Conservation (phyloP, 1,140 invertebrate genomes). For the Apis laboriosa region DNA sequence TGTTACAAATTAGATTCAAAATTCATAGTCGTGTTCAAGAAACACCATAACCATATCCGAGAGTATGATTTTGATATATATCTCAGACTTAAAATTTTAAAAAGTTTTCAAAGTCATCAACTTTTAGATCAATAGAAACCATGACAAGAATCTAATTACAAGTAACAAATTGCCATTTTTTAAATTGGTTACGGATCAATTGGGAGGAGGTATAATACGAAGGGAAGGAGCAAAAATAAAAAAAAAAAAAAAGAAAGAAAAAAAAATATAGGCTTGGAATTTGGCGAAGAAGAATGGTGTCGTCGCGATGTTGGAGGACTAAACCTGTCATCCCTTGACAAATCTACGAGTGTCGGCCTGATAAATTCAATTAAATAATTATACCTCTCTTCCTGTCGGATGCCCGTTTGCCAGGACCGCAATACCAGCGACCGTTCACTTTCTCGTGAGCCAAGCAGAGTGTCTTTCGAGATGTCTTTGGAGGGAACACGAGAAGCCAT, state of each 20-base stretch:
- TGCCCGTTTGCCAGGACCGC: not conserved
- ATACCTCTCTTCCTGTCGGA: slow-evolving; percentile 50
- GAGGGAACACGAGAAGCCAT: slow-evolving; percentile 59
- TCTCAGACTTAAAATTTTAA: not conserved
- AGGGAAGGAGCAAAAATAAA: not conserved
- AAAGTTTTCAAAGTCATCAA: no score
- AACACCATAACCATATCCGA: no score
- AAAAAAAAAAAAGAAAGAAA: slow-evolving; percentile 24
- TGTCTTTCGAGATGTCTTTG: slow-evolving; percentile 28
- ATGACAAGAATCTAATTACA: slow-evolving; percentile 28
- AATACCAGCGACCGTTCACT: not conserved
- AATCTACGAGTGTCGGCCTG: slow-evolving; percentile 67
- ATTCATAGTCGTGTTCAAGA: not conserved
- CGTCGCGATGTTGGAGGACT: slow-evolving; percentile 45
- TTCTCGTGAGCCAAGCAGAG: slow-evolving; percentile 34
- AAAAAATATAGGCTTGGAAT: slow-evolving; percentile 41
- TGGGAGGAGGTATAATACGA: no score
- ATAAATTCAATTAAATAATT: slow-evolving; percentile 81
- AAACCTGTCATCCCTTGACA: slow-evolving; percentile 65
- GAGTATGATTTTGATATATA: no score
- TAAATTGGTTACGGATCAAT: not conserved
- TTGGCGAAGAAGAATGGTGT: slow-evolving; percentile 25
- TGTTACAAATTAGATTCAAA: not conserved
- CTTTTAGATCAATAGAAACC: not conserved
- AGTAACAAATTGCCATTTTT: slow-evolving; percentile 45